Evolutionary conservation across 2,797 vertebrate species (phyloP).

Genomic region (Acipenser transmontanus): DNA sequence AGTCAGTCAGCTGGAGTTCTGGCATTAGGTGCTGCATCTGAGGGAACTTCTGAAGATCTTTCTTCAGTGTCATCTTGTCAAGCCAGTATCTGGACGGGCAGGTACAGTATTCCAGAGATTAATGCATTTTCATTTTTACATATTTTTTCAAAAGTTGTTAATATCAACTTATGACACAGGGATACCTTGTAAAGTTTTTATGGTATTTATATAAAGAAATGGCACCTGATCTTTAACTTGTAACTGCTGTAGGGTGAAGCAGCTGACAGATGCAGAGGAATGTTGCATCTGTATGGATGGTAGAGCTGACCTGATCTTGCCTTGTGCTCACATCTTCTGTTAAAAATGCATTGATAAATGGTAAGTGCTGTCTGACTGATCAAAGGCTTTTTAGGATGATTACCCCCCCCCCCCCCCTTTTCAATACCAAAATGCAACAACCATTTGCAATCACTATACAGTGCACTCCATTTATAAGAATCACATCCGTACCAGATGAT

Average conservation of each 20-base stretch:
- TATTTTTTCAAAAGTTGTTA: not conserved
- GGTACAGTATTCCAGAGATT: conserved; percentile 48
- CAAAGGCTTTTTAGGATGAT: no score
- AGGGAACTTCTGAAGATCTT: conserved; percentile 58
- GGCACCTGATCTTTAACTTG: conserved; percentile 20
- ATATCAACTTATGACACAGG: not conserved
- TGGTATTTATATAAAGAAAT: conserved; percentile 7
- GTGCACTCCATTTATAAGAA: no score
- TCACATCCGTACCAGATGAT: conserved; percentile 97
- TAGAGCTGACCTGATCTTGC: conserved; percentile 87
- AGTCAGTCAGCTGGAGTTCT: conserved; percentile 83
- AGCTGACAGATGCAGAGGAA: conserved; percentile 93
- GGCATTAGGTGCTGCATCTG: conserved; percentile 48
- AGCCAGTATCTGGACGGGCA: conserved; percentile 96
- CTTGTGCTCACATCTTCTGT: conserved; percentile 94
- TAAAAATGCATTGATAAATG: conserved; percentile 98
- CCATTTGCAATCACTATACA: no score
- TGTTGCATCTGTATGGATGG: conserved; percentile 98
- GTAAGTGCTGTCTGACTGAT: conserved; percentile 45
- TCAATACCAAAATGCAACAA: no score
- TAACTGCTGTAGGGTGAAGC: conserved; percentile 74
- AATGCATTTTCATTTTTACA: not conserved
- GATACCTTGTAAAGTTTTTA: not conserved
- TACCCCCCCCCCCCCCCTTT: no score
- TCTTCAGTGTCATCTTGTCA: conserved; percentile 77